Evolutionary conservation across 2,797 vertebrate species (phyloP).

Genomic region (Urophycis tenuis): DNA sequence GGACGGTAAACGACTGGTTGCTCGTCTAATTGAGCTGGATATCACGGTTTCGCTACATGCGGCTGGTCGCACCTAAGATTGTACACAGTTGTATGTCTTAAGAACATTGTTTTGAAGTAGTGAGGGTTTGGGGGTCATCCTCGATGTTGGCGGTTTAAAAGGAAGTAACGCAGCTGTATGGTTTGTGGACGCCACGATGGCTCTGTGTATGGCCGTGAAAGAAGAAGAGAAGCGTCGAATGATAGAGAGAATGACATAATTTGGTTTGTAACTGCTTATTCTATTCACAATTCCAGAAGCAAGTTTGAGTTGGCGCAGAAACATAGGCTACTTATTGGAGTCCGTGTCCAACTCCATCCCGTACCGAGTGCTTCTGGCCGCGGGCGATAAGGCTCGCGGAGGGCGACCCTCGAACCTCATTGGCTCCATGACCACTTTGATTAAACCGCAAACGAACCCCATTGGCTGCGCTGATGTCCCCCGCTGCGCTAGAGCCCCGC

Average conservation of each 20-base stretch:
- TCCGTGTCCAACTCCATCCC: conserved; percentile 49
- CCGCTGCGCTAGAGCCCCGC: too few relatives aligned
- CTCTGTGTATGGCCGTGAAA: neutral
- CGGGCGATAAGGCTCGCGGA: conserved; percentile 48
- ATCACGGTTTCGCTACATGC: too few relatives aligned
- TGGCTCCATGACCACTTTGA: neutral
- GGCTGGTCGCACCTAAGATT: neutral
- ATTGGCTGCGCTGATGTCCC: too few relatives aligned
- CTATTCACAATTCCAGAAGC: neutral
- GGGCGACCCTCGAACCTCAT: conserved; percentile 34
- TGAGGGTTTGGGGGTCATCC: neutral
- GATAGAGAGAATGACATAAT: neutral
- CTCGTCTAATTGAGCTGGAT: neutral
- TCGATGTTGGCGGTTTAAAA: neutral
- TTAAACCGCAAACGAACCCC: too few relatives aligned
- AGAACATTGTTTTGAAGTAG: neutral
- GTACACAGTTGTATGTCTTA: neutral
- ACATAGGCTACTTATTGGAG: conserved; percentile 12
- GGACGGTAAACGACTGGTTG: neutral
- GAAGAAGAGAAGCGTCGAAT: neutral
- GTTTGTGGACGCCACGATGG: neutral
- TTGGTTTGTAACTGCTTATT: neutral
- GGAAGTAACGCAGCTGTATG: neutral
- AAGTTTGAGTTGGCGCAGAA: neutral
- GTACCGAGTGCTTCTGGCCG: conserved; percentile 52